Percentiles rank a stretch among this genome's conserved stretches.
phyloP scores from a whole-genome alignment of 2,797 vertebrate genomes.

The Carduelis carduelis region DNA sequence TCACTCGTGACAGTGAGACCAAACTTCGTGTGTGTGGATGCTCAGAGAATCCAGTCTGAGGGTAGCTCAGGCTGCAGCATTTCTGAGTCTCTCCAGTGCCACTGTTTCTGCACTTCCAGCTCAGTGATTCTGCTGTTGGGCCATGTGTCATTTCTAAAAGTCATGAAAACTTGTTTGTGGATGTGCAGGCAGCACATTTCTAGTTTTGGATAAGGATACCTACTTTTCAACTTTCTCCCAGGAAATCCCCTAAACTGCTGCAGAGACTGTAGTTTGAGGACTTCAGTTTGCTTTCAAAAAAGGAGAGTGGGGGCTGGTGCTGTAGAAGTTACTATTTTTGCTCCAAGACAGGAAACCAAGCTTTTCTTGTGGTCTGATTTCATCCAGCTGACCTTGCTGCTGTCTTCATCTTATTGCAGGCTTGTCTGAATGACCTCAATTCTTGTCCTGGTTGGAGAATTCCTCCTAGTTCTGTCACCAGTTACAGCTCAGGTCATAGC shows the following conservation, averaged over 20 bases:
- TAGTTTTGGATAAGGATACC: not conserved
- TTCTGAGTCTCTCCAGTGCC: not conserved
- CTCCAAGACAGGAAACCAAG: not conserved
- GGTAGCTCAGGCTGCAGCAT: accelerated
- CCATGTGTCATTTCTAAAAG: not conserved
- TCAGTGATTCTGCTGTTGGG: not conserved
- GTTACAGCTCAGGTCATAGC: not conserved
- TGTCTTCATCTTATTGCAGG: not conserved
- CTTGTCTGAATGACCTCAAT: not conserved
- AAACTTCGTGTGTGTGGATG: not conserved
- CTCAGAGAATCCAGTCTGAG: not conserved
- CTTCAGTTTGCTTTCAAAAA: not conserved
- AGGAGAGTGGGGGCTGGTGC: not conserved
- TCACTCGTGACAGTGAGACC: not conserved
- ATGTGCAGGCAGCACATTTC: not conserved
- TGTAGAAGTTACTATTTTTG: not conserved
- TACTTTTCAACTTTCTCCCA: not conserved
- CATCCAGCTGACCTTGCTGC: not conserved
- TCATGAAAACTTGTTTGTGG: not conserved
- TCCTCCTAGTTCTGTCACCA: not conserved
- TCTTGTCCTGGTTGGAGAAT: not conserved
- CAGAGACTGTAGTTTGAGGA: not conserved
- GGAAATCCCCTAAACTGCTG: not conserved
- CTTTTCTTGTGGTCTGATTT: not conserved
- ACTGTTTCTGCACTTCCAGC: not conserved